Evolutionary conservation across 2,888 invertebrate species (phyloP).

Genomic region (Argyra leucocephala): DNA sequence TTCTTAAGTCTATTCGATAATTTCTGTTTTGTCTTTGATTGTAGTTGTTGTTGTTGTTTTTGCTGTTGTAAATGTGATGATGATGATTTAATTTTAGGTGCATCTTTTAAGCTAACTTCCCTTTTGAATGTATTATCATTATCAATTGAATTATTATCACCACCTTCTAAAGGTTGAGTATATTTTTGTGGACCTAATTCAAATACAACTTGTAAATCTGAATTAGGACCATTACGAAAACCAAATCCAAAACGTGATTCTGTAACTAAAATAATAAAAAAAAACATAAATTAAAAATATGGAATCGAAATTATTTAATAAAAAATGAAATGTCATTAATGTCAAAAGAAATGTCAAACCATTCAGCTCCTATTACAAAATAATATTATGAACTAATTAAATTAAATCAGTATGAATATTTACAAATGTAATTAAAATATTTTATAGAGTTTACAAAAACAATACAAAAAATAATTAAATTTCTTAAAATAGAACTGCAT

Average conservation of each 20-base stretch:
- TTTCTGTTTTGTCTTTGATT: background rate
- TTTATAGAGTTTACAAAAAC: too few species aligned
- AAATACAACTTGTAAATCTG: background rate
- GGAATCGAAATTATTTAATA: too few species aligned
- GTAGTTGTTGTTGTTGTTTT: background rate
- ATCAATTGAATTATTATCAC: background rate
- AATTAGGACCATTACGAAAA: background rate
- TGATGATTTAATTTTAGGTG: background rate
- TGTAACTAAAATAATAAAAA: background rate
- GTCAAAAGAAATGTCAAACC: too few species aligned
- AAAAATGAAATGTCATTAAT: too few species aligned
- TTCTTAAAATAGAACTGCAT: too few species aligned
- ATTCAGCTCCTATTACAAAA: too few species aligned
- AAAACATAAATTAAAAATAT: too few species aligned
- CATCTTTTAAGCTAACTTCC: background rate
- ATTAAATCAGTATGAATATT: too few species aligned
- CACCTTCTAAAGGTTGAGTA: background rate
- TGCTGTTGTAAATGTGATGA: background rate
- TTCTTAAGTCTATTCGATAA: background rate
- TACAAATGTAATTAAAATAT: too few species aligned
- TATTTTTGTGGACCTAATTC: background rate
- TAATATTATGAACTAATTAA: too few species aligned
- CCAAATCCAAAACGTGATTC: background rate
- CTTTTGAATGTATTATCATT: background rate
- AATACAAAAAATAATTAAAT: too few species aligned